A percentile compares a stretch with the other conserved stretches of the same genome.
Evolutionary conservation across 2,888 invertebrate species (phyloP).

Genomic region (Chirona hameri): DNA sequence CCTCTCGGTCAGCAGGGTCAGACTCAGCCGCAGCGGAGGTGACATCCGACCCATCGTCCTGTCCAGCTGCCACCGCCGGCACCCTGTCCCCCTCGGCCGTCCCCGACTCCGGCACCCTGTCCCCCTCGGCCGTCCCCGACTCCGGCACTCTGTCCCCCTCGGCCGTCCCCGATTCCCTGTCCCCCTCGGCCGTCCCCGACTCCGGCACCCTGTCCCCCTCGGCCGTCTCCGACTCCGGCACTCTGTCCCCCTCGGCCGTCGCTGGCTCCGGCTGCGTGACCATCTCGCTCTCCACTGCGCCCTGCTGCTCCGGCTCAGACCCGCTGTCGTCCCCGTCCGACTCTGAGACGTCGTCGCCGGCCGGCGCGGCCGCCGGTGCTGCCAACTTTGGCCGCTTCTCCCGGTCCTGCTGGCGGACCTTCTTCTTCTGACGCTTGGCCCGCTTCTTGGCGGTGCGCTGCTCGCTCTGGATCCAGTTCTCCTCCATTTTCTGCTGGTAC

Average conservation of each 20-base stretch:
- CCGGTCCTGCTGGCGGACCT: slow-evolving; percentile 44
- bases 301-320: neutral
- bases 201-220: neutral
- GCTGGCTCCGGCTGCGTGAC: neutral
- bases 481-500: slow-evolving; percentile 73
- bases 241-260: neutral
- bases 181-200: neutral
- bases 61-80: neutral
- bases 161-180: neutral
- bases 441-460: slow-evolving; percentile 86
- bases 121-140: neutral
- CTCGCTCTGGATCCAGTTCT: slow-evolving; percentile 67
- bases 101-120: neutral
- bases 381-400: slow-evolving; percentile 50
- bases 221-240: neutral
- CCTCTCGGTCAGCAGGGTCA: no score
- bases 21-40: no score
- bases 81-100: neutral
- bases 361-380: slow-evolving; percentile 39
- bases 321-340: neutral
- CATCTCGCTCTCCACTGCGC: neutral
- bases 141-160: neutral
- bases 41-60: neutral
- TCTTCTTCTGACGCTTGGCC: slow-evolving; percentile 78
- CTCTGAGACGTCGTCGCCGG: neutral